Evolutionary conservation across 2,888 invertebrate genomes (phyloP).

Genomic region (Baronia brevicornis): DNA sequence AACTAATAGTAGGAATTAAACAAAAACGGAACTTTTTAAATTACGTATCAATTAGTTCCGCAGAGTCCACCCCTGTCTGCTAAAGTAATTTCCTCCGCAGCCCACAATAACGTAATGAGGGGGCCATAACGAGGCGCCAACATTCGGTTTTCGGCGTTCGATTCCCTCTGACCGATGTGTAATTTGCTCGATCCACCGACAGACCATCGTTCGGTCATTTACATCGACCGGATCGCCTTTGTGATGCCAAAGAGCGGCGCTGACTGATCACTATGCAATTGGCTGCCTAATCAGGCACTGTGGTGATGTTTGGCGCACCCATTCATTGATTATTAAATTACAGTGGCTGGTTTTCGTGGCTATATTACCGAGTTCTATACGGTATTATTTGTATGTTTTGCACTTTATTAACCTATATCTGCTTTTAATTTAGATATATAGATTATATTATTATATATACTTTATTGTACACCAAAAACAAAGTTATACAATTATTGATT

Average conservation of each 20-base stretch:
- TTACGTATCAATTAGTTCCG: constrained; percentile 14
- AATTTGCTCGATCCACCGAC: constrained; percentile 54
- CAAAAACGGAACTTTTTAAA: too few relatives aligned
- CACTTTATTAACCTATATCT: too few relatives aligned
- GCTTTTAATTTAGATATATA: too few relatives aligned
- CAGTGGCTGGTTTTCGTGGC: too few relatives aligned
- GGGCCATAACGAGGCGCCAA: constrained; percentile 64
- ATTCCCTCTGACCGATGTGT: constrained; percentile 49
- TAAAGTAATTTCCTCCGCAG: constrained; percentile 19
- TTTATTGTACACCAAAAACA: too few relatives aligned
- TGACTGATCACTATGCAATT: constrained; percentile 8
- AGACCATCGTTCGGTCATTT: constrained; percentile 45
- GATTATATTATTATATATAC: too few relatives aligned
- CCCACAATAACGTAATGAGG: constrained; percentile 57
- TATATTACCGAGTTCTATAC: too few relatives aligned
- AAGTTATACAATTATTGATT: too few relatives aligned
- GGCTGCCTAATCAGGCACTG: constrained; percentile 8
- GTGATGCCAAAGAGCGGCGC: constrained; percentile 9
- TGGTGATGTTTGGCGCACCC: constrained; percentile 7
- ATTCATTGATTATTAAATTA: constrained; percentile 20
- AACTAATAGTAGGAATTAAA: too few relatives aligned
- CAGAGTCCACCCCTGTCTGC: constrained; percentile 37
- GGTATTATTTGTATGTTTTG: too few relatives aligned
- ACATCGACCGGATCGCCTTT: constrained; percentile 22
- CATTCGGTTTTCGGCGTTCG: constrained; percentile 48